Base-by-base conservation (phyloP, 2,113 vertebrate genomes). In the Paramormyrops kingsleyae region DNA sequence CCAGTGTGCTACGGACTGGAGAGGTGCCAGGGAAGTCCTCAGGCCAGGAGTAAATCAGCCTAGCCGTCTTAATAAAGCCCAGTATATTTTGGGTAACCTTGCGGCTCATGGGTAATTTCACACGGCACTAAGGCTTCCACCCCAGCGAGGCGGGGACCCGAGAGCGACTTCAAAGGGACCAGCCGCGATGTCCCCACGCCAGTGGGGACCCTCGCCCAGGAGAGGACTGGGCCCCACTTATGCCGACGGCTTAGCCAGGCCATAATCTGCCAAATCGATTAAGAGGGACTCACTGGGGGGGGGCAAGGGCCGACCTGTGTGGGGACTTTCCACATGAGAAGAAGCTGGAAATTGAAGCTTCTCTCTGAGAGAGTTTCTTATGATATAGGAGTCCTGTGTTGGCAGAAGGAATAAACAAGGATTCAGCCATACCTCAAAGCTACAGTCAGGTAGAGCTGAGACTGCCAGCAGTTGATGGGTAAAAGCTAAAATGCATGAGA, bases 201-300 rank as follows among this genome's bases (percentile, higher is more conserved):
- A 31, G 6, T 1, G 35, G 74, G 35, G 35, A 35, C n/a, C 66
- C 27, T 74, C 27, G 9, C 66, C 66, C 66, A 27, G 66, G 66
- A 13, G 66, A 80, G 74, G 35, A 13, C 35, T 7, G 74, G 74
- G n/a, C 13, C 31, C 5, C 35, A 15, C 10, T 39, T 83, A 90
- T 50, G 70, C 10, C 21, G 0, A 52, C 24, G 62, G 88, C 84
- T 90, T 56, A 91, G 90, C 31, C 21, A 52, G 80, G 47, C 88
- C 90, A 89, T 87, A 88, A 89, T 66, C 85, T 53, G 88, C 91
- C 88, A 90, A 89, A 87, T 92, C 83, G 88, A 92, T 89, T 89
- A 83, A 90, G 89, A 90, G 53, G 27, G 31, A 91, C 89, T 47
- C 88, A 42, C 44, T 86, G 39, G 39, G 46, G 21, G 83, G 17